These are phyloP conservation scores for Drosophila quadrilineata DNA, from an alignment of 1,140 invertebrate species.

Conservation along the genomic window DNA sequence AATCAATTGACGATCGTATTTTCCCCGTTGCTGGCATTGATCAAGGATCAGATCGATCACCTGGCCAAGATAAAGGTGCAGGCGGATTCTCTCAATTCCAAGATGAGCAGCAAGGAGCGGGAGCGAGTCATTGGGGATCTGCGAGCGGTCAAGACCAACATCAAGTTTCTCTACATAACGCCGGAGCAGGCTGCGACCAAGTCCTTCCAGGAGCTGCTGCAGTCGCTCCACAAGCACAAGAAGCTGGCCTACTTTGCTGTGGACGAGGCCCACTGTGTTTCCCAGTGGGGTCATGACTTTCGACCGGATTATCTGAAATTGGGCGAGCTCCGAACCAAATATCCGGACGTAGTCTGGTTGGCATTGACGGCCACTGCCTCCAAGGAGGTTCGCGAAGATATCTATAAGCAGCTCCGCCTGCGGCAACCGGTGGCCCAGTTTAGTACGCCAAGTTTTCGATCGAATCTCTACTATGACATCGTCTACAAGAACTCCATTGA, in stretches of 20 bases:
- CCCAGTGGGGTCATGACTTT: constrained; percentile 99
- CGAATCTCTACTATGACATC: constrained; percentile 92
- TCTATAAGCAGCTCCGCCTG: constrained; percentile 85
- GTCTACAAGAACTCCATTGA: constrained; percentile 90
- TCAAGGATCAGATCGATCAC: constrained; percentile 90
- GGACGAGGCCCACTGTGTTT: constrained; percentile 99
- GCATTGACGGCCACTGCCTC: constrained; percentile 98
- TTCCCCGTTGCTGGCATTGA: constrained; percentile 95
- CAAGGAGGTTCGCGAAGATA: constrained; percentile 87
- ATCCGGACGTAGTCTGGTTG: constrained; percentile 89
- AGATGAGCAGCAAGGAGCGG: constrained; percentile 88
- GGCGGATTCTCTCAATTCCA: constrained; percentile 94
- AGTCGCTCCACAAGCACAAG: constrained; percentile 85
- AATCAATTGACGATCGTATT: constrained; percentile 92
- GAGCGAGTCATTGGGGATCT: constrained; percentile 89
- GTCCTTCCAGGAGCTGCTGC: constrained; percentile 86
- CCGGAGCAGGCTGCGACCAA: constrained; percentile 93
- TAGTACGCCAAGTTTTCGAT: constrained; percentile 89
- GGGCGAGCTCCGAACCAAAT: constrained; percentile 87
- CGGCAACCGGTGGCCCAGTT: constrained; percentile 84
- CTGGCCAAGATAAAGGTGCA: constrained; percentile 86
- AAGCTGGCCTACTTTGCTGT: constrained; percentile 92
- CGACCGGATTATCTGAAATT: constrained; percentile 96
- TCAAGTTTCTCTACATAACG: constrained; percentile 94
- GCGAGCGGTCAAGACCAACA: constrained; percentile 85